A percentile compares a stretch with the other conserved stretches of the same genome.
Conservation (phyloP, 2,888 invertebrate species). For the Caenorhabditis becei region DNA sequence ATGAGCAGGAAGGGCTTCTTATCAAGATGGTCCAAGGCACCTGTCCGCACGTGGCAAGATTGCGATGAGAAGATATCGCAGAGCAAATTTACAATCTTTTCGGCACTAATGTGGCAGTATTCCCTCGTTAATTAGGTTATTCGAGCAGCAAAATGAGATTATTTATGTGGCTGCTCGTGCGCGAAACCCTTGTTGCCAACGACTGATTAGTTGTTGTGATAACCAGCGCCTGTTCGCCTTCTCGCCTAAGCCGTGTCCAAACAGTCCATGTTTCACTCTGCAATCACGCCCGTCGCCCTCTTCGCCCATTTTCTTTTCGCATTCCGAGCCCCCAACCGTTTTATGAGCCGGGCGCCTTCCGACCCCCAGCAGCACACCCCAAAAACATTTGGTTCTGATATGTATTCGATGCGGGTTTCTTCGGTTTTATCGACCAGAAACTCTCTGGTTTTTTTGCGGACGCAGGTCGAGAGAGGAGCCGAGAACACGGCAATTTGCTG, state of each 20-base stretch:
- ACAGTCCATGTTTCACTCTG: constrained; percentile 46
- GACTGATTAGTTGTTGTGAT: constrained; percentile 45
- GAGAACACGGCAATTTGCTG: constrained; percentile 31
- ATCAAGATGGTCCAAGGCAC: constrained; percentile 5
- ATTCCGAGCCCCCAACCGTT: constrained; percentile 1
- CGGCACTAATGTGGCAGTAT: too few species aligned
- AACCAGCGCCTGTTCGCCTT: constrained; percentile 16
- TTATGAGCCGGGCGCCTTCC: constrained; percentile 31
- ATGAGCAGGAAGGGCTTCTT: constrained; percentile 12
- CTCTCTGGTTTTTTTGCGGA: constrained; percentile 1
- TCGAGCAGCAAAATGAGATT: constrained; percentile 1
- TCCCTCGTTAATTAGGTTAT: constrained; percentile 1
- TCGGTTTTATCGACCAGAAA: constrained; percentile 14
- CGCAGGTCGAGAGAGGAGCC: constrained; percentile 16
- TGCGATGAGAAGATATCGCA: too few species aligned
- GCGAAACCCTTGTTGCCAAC: constrained; percentile 3
- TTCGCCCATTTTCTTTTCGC: neutral
- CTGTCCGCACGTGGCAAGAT: constrained; percentile 3
- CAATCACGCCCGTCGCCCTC: constrained; percentile 29
- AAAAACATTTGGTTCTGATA: constrained; percentile 59
- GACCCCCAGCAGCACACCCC: neutral
- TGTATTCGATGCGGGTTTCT: constrained; percentile 11
- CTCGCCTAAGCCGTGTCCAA: constrained; percentile 45
- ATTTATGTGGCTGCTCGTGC: neutral
- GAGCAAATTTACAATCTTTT: too few species aligned